Base-by-base conservation (phyloP, 2,797 vertebrate species). In the Synaphobranchus kaupii region DNA sequence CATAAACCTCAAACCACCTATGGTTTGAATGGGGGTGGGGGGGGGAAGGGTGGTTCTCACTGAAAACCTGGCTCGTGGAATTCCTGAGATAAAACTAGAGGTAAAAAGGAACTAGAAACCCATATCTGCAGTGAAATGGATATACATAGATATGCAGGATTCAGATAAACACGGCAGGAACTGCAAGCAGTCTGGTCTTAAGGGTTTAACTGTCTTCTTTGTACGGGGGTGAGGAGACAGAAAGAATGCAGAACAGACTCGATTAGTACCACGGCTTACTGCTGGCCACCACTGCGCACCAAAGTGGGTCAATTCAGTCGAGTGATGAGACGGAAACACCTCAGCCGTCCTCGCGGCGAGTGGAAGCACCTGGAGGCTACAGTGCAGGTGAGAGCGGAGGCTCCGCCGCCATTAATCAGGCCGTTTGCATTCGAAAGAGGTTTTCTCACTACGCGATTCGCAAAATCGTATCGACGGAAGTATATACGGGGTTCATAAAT, bases 271-370 rank as follows among this genome's bases (percentile, higher is more conserved):
- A 28, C 13, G 31, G 58, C 84, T 39, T 13, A 73, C 13, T 28
- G 66, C 82, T n/a, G 81, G 82, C 54, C 66, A 87, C 28, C 34
- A 20, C 31, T 56, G 63, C 39, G 52, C 22, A 20, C 48, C 84
- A 52, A 87, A 87, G 81, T 71, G 73, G 86, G 86, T 87, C 86
- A 87, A 63, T 68, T 52, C 34, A 63, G 82, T 47, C 83, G 34
- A 66, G 48, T 15, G 28, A 54, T 73, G 80, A 52, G 50, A 20
- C 8, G 47, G 47, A 73, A 87, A 54, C 39, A 39, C 60, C 60
- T 71, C 20, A 54, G 25, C 81, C 44, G 44, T 48, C 48, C 44
- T 48, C 48, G 4, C 63, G 1, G n/a, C 20, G 83, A 83, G 34
- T 0, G 82, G 63, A 82, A 60, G 52, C 60, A 87, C 81, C 84